Evolutionary conservation across 2,797 vertebrate species (phyloP).

Genomic region (Sebastes itinus): DNA sequence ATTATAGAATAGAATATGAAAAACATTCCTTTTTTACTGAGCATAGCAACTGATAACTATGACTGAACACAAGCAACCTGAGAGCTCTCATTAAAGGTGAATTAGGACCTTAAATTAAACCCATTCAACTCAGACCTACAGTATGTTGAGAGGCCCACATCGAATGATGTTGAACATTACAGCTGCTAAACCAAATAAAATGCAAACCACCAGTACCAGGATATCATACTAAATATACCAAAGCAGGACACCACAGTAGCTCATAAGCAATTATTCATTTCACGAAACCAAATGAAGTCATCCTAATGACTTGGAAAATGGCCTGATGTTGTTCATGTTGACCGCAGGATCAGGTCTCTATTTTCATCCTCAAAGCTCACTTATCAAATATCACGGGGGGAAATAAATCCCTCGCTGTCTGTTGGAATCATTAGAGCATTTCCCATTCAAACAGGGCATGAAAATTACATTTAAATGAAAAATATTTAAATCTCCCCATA

Average conservation of each 20-base stretch:
- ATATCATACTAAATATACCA: conserved; percentile 25
- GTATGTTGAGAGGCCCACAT: too few species aligned
- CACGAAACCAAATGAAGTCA: conserved; percentile 47
- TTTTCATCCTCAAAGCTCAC: conserved; percentile 56
- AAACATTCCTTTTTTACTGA: too few species aligned
- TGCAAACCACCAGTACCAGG: conserved; percentile 27
- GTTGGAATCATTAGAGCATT: conserved; percentile 77
- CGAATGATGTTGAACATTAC: neutral
- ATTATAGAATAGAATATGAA: too few species aligned
- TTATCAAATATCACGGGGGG: conserved; percentile 65
- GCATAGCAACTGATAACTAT: too few species aligned
- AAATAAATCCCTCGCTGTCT: conserved; percentile 54
- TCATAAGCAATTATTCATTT: conserved; percentile 27
- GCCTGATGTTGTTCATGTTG: conserved; percentile 31
- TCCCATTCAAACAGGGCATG: conserved; percentile 84
- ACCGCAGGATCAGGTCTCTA: conserved; percentile 42
- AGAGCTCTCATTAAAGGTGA: too few species aligned
- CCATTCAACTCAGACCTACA: too few species aligned
- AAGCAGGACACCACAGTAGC: conserved; percentile 1
- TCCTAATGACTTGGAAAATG: conserved; percentile 38
- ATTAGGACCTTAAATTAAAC: too few species aligned
- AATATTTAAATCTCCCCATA: conserved; percentile 79
- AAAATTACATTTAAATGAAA: conserved; percentile 85
- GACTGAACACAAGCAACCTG: too few species aligned
- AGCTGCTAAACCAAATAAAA: conserved; percentile 33